Evolutionary conservation across 2,113 vertebrate species (phyloP).

Genomic region (Mesoclemmys tuberculata): DNA sequence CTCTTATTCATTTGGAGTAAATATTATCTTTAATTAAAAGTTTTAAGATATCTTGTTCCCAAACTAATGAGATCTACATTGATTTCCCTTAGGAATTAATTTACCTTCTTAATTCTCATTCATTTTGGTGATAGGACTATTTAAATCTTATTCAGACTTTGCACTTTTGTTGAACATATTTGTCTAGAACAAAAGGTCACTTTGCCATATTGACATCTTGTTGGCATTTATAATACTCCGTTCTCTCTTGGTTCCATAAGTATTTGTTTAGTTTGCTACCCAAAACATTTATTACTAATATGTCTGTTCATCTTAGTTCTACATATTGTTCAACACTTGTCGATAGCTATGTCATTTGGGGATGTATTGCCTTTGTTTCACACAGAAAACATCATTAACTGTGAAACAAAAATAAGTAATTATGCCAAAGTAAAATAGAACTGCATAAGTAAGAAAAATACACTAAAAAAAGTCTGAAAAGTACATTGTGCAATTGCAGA

Average conservation of each 20-base stretch:
- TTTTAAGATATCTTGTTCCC: slow-evolving; percentile 82
- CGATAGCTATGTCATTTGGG: background rate
- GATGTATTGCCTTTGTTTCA: background rate
- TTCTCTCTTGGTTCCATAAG: slow-evolving; percentile 4
- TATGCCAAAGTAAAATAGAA: background rate
- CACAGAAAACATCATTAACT: background rate
- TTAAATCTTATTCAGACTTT: slow-evolving; percentile 62
- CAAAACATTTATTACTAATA: slow-evolving; percentile 9
- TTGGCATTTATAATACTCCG: slow-evolving; percentile 69
- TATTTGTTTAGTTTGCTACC: background rate
- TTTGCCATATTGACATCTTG: slow-evolving; percentile 42
- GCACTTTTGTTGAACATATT: slow-evolving; percentile 53
- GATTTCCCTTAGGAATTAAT: slow-evolving; percentile 85
- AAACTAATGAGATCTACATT: slow-evolving; percentile 84
- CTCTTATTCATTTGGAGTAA: slow-evolving; percentile 82
- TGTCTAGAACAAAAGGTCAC: slow-evolving; percentile 63
- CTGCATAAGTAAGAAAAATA: background rate
- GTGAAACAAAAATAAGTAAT: background rate
- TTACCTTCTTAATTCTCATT: slow-evolving; percentile 81
- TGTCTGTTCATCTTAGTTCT: background rate
- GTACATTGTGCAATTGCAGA: background rate
- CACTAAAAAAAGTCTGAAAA: background rate
- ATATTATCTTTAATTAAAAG: slow-evolving; percentile 89
- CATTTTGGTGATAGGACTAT: slow-evolving; percentile 73
- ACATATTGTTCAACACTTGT: background rate